phyloP scores from a whole-genome alignment of 2,113 vertebrate genomes.

The Porphyrio hochstetteri region DNA sequence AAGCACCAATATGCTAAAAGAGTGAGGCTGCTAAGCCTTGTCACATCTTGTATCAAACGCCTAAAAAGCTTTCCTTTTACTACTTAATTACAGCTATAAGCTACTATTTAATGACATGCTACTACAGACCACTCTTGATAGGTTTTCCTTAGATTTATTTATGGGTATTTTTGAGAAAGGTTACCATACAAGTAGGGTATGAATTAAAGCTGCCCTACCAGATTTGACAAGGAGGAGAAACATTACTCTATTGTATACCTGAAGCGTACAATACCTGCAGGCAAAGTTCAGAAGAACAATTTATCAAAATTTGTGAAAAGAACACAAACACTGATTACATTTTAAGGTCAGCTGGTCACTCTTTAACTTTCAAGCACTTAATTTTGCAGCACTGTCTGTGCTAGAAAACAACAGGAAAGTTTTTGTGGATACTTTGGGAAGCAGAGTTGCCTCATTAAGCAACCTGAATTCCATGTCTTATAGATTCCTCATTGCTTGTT shows the following conservation, averaged over 20 bases:
- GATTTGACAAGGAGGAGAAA: not conserved
- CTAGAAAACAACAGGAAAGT: not conserved
- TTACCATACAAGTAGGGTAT: not conserved
- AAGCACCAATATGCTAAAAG: not conserved
- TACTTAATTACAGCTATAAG: not conserved
- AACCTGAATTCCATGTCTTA: not conserved
- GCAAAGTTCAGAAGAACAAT: not conserved
- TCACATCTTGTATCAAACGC: not conserved
- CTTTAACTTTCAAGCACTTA: not conserved
- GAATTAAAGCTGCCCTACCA: not conserved
- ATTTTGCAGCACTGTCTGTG: not conserved
- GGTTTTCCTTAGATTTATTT: not conserved
- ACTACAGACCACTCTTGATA: not conserved
- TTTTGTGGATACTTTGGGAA: not conserved
- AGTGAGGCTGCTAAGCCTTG: not conserved
- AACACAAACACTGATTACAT: not conserved
- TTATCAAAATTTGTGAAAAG: constrained; percentile 6
- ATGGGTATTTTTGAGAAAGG: not conserved
- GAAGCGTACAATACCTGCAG: not conserved
- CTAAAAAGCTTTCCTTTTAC: not conserved
- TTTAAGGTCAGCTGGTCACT: constrained; percentile 23
- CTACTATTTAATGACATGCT: not conserved
- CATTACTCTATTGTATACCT: not conserved
- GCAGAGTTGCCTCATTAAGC: not conserved
- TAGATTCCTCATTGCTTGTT: not conserved